A percentile compares a stretch with the other conserved stretches of the same genome.
Evolutionary conservation across 2,888 invertebrate genomes (phyloP).

Genomic region (Abrostola triplasia): DNA sequence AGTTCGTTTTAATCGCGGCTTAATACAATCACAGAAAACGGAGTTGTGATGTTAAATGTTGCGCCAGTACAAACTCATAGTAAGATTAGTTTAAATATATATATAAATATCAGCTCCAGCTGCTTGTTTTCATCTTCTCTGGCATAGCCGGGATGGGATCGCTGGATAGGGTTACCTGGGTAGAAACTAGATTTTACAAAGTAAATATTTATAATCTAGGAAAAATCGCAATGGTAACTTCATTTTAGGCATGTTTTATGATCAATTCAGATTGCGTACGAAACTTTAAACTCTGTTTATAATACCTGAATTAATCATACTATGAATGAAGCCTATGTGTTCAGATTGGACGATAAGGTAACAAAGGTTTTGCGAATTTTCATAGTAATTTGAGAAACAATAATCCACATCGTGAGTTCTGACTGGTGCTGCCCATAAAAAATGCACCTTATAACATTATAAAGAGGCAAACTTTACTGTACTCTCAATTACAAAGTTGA

Average conservation of each 20-base stretch:
- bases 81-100: constrained; percentile 34
- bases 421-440: constrained; percentile 85
- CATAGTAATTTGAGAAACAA: constrained; percentile 56
- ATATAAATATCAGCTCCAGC: constrained; percentile 78
- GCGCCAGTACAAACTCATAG: constrained; percentile 11
- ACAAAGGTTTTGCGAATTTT: constrained; percentile 69
- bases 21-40: no score
- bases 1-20: no score
- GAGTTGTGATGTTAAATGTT: neutral
- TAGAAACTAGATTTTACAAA: constrained; percentile 75
- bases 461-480: constrained; percentile 67
- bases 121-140: constrained; percentile 86
- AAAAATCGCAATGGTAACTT: constrained; percentile 68
- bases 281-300: neutral
- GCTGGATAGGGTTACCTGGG: constrained; percentile 86
- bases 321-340: constrained; percentile 9
- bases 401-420: constrained; percentile 82
- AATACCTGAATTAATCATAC: constrained; percentile 40
- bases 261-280: constrained; percentile 34
- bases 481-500: constrained; percentile 61
- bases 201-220: constrained; percentile 66
- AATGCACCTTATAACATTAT: constrained; percentile 71
- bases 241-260: constrained; percentile 16
- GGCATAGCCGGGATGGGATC: constrained; percentile 86
- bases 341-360: constrained; percentile 32